Base-by-base conservation (phyloP, 2,113 vertebrate genomes). In the Excalfactoria chinensis region DNA sequence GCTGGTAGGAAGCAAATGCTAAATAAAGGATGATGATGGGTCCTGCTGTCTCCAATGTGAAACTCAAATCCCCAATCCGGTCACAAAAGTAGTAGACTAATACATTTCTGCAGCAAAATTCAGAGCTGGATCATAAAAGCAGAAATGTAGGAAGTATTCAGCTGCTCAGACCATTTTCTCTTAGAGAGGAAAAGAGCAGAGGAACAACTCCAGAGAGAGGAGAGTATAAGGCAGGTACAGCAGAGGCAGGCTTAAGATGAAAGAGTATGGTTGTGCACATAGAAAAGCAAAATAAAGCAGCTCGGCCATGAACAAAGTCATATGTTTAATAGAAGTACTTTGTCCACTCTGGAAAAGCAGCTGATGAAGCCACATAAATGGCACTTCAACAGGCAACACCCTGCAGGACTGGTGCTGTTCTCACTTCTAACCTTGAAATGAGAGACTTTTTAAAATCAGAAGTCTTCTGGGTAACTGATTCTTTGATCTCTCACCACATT, bases 401-500 rank as follows among this genome's bases (percentile, higher is more conserved):
- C 35, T 43, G 43, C 48, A 92, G 51, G 26, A 16, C n/a, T 9
- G 6, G 44, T 35, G 75, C 44, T 55, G 28, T 82, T 89, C 90
- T 67, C 86, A 72, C 84, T 88, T 89, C 77, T 84, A 93, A 70
- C 44, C 51, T 85, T 90, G 74, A 69, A 90, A 74, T 13, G 10
- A 66, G 41, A 93, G 44, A 34, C 51, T 64, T 81, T 88, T 93
- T 35, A 86, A 86, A 90, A 95, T 74, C 26, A 75, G 23, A 34
- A 58, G 49, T 55, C 86, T 76, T 82, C 49, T 59, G 25, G 25
- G 49, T 28, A 82, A 89, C 49, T 49, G 58, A 69, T 70, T 63
- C 74, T 67, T 88, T 44, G 67, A 89, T 86, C 88, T 95, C 67
- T 91, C 94, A 85, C 63, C 89, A 26, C 25, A 34, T 81, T 85